A percentile compares a stretch with the other conserved stretches of the same genome.
Conservation (phyloP, 1,140 invertebrate genomes). For the Scylla paramamosain region DNA sequence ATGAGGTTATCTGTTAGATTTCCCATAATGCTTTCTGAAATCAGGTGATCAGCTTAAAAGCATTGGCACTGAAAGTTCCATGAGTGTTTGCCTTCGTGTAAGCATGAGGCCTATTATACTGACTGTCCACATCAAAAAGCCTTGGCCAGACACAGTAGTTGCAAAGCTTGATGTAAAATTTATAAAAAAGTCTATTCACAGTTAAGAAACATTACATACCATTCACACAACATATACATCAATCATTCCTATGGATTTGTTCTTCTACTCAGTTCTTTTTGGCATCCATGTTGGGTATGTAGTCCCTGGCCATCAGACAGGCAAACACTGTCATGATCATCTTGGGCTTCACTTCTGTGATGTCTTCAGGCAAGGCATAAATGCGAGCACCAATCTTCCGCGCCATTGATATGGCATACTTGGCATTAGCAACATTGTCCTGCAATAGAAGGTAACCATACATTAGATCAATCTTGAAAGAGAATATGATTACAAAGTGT, state of each 20-base stretch:
- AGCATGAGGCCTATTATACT: conserved; percentile 38
- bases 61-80: conserved; percentile 33
- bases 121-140: conserved; percentile 55
- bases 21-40: neutral
- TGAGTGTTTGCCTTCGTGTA: conserved; percentile 32
- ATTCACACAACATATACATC: conserved; percentile 56
- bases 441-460: conserved; percentile 82
- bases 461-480: conserved; percentile 9
- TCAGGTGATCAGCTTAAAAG: neutral
- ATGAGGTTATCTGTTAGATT: neutral
- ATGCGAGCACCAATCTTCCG: conserved; percentile 98
- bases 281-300: conserved; percentile 91
- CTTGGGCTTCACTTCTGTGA: conserved; percentile 98
- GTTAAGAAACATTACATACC: conserved; percentile 53
- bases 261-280: conserved; percentile 76
- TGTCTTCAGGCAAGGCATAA: conserved; percentile 99
- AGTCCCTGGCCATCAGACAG: conserved; percentile 98
- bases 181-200: conserved; percentile 67
- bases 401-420: conserved; percentile 99
- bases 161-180: conserved; percentile 59
- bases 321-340: conserved; percentile 99
- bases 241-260: conserved; percentile 29
- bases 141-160: conserved; percentile 1
- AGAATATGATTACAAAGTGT: conserved; percentile 30
- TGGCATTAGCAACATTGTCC: conserved; percentile 97